phyloP scores from a whole-genome alignment of 2,113 vertebrate genomes.

The Leptobrachium ailaonicum region DNA sequence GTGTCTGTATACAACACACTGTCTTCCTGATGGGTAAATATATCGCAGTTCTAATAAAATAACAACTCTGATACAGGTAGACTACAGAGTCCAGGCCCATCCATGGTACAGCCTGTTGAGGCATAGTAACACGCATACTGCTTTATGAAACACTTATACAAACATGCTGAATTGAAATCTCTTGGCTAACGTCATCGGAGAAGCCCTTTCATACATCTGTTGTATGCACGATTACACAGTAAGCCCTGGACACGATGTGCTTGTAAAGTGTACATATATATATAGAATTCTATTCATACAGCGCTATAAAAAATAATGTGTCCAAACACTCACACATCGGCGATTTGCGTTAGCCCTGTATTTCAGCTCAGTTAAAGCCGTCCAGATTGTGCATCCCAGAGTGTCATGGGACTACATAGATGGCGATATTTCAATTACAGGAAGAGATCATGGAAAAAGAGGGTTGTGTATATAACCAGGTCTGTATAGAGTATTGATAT shows the following conservation, averaged over 20 bases:
- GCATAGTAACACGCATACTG: slow-evolving; percentile 7
- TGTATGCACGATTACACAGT: not conserved
- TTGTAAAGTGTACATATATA: slow-evolving; percentile 38
- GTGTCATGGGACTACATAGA: not conserved
- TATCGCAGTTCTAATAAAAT: slow-evolving; percentile 1
- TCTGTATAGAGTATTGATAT: not conserved
- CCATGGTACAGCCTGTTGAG: not conserved
- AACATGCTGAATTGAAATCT: slow-evolving; percentile 13
- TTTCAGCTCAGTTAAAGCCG: not conserved
- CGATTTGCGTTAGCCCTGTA: not conserved
- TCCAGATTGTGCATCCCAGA: not conserved
- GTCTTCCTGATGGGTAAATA: slow-evolving; percentile 3
- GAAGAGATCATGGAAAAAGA: not conserved
- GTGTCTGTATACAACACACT: slow-evolving; percentile 16
- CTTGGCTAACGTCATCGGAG: not conserved
- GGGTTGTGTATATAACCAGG: not conserved
- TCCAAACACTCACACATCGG: slow-evolving; percentile 21
- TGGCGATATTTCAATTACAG: not conserved
- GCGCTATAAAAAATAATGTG: slow-evolving; percentile 28
- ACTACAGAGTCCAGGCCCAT: slow-evolving; percentile 19
- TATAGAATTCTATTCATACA: slow-evolving; percentile 25
- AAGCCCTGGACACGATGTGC: slow-evolving; percentile 39
- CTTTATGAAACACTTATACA: slow-evolving; percentile 26
- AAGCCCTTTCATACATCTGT: not conserved
- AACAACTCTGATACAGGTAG: slow-evolving; percentile 15